Percentiles rank a stretch among this genome's conserved stretches.
Evolutionary conservation across 2,797 vertebrate genomes (phyloP).

Genomic region (Cyclopterus lumpus): DNA sequence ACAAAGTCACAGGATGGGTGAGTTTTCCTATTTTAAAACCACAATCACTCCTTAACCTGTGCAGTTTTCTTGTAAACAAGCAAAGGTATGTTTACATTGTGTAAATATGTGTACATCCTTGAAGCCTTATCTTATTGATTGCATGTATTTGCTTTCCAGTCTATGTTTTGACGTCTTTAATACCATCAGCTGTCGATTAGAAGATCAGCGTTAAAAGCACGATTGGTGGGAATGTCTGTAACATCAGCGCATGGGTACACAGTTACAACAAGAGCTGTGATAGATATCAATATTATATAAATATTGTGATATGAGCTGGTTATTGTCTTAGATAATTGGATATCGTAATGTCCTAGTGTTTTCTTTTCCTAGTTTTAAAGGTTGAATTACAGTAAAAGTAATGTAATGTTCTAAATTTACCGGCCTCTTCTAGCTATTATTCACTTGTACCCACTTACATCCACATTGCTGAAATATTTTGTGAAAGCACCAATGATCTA

Average conservation of each 20-base stretch:
- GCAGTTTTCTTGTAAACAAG: background rate
- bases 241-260: background rate
- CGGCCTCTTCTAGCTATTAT: background rate
- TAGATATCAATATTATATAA: too few species aligned
- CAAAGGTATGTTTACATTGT: too few species aligned
- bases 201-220: background rate
- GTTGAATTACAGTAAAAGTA: background rate
- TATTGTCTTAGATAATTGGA: background rate
- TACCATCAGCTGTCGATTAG: background rate
- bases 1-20: background rate
- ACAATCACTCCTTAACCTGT: background rate
- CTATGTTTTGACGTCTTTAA: background rate
- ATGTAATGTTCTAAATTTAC: background rate
- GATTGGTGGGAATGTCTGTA: background rate
- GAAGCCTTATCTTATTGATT: background rate
- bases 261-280: background rate
- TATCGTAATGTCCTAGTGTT: background rate
- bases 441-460: background rate
- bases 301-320: background rate
- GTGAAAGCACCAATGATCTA: too few species aligned
- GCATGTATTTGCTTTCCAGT: background rate
- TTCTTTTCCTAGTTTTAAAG: conserved; percentile 1
- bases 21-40: background rate
- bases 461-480: too few species aligned
- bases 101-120: background rate